These are phyloP conservation scores for Acrobasis suavella DNA, from an alignment of 2,888 invertebrate genomes.

Conservation along the genomic window DNA sequence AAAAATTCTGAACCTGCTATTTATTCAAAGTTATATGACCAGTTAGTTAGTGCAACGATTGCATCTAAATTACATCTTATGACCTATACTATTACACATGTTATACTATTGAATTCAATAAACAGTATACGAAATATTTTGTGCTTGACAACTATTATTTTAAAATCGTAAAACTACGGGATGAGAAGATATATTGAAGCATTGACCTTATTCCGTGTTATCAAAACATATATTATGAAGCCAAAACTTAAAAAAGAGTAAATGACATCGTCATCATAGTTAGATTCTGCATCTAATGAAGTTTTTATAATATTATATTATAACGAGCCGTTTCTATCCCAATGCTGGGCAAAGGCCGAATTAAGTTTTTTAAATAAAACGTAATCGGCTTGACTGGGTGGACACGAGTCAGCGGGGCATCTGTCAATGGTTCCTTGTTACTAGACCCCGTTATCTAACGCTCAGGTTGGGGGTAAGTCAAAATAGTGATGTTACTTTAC, in stretches of 20 bases:
- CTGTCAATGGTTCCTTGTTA: too few species aligned
- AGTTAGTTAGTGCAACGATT: slow-evolving; percentile 55
- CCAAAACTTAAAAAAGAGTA: not conserved
- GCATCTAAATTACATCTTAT: slow-evolving; percentile 57
- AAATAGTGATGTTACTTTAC: too few species aligned
- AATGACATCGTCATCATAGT: not conserved
- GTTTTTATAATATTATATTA: too few species aligned
- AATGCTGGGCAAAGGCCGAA: too few species aligned
- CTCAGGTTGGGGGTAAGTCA: too few species aligned
- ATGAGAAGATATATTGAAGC: slow-evolving; percentile 40
- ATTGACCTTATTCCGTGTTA: slow-evolving; percentile 35
- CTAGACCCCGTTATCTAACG: too few species aligned
- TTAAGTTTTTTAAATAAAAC: not conserved
- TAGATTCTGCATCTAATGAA: not conserved
- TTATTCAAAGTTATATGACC: slow-evolving; percentile 39
- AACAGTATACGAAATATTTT: slow-evolving; percentile 47
- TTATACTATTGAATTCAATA: slow-evolving; percentile 47
- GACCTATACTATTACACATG: slow-evolving; percentile 57
- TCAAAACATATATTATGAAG: not conserved
- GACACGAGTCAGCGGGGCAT: too few species aligned
- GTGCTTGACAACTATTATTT: slow-evolving; percentile 53
- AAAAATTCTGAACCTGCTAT: slow-evolving; percentile 35
- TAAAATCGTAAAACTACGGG: slow-evolving; percentile 39
- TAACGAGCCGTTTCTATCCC: too few species aligned
- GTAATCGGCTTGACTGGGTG: not conserved